Conservation (phyloP, 2,797 vertebrate genomes). For the Notolabrus celidotus region DNA sequence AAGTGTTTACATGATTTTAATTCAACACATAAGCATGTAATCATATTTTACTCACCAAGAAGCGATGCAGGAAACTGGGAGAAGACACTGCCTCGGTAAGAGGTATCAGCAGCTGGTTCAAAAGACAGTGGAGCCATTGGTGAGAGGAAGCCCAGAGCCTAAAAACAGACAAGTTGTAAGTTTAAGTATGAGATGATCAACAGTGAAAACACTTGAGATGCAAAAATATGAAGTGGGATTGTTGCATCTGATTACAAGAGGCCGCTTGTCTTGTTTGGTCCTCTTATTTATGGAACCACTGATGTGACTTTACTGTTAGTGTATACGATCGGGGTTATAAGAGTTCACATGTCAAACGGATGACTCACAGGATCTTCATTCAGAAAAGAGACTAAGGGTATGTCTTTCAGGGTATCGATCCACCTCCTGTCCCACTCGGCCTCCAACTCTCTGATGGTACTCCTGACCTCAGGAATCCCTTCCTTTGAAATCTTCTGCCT, state of each 20-base stretch:
- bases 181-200: too few species aligned
- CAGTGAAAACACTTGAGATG: too few species aligned
- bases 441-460: constrained; percentile 74
- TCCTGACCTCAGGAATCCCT: constrained; percentile 65
- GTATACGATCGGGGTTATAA: accelerated
- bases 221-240: too few species aligned
- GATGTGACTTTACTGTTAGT: not conserved
- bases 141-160: constrained; percentile 86
- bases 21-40: not conserved
- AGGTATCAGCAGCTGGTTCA: constrained; percentile 81
- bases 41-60: constrained; percentile 46
- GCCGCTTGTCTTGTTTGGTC: too few species aligned
- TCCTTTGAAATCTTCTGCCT: constrained; percentile 85
- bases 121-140: constrained; percentile 81
- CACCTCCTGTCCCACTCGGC: constrained; percentile 88
- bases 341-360: not conserved
- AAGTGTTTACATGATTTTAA: accelerated
- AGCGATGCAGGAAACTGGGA: constrained; percentile 76
- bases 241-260: too few species aligned
- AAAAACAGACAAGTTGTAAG: too few species aligned
- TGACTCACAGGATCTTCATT: constrained; percentile 86
- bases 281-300: too few species aligned
- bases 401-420: constrained; percentile 76
- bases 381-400: constrained; percentile 80
- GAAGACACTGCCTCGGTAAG: constrained; percentile 71